A percentile compares a stretch with the other conserved stretches of the same genome.
phyloP scores from a whole-genome alignment of 2,888 invertebrate genomes.

The Caenorhabditis sp. region DNA sequence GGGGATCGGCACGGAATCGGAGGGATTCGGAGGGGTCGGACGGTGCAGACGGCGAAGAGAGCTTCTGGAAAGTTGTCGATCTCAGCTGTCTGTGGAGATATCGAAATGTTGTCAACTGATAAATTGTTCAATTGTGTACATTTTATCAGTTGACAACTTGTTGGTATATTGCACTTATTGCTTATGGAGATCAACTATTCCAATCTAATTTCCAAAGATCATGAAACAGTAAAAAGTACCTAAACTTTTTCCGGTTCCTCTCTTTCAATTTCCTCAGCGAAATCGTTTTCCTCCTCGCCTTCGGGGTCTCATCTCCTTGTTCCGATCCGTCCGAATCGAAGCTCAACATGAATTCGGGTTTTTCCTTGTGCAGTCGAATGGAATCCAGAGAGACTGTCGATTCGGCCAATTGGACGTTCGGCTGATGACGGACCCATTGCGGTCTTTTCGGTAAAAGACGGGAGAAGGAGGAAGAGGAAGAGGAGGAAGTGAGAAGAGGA shows the following conservation, averaged over 20 bases:
- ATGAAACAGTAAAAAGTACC: conserved; percentile 10
- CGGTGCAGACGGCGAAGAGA: conserved; percentile 4
- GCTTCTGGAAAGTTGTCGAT: conserved; percentile 1
- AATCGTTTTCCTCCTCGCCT: not conserved
- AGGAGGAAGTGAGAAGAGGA: conserved; percentile 24
- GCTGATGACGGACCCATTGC: conserved; percentile 44
- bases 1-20: not conserved
- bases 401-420: conserved; percentile 17
- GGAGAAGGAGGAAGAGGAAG: conserved; percentile 13
- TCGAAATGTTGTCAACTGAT: no score
- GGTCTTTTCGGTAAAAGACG: conserved; percentile 41
- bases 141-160: no score
- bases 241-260: conserved; percentile 15
- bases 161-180: no score
- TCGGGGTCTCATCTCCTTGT: not conserved
- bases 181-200: not conserved
- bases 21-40: not conserved
- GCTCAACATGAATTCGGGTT: conserved; percentile 9
- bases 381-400: conserved; percentile 23
- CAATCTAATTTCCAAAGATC: not conserved
- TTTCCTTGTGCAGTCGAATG: no score
- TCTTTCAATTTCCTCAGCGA: conserved; percentile 18
- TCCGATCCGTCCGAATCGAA: conserved; percentile 11
- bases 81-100: not conserved
- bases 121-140: no score